Conservation (phyloP, 2,888 invertebrate species). For the Resseliella maxima region DNA sequence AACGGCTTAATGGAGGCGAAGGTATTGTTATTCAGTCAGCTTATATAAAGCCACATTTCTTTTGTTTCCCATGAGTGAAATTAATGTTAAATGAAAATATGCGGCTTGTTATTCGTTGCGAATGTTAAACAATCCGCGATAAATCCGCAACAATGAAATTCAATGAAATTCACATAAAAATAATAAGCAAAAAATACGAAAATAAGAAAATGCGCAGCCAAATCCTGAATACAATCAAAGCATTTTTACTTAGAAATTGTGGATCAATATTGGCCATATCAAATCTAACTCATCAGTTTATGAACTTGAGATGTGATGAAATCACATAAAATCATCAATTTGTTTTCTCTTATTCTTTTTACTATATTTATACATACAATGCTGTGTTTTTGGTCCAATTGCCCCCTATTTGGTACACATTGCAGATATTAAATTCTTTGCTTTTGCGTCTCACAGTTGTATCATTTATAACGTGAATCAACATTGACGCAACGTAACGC, state of each 20-base stretch:
- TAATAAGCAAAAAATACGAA: not conserved
- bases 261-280: not conserved
- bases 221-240: slow-evolving; percentile 17
- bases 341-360: not conserved
- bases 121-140: not conserved
- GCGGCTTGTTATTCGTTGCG: not conserved
- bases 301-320: not conserved
- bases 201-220: not conserved
- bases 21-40: too few relatives aligned
- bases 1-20: too few relatives aligned
- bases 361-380: not conserved
- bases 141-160: not conserved
- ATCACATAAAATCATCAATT: slow-evolving; percentile 25
- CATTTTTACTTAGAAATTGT: not conserved
- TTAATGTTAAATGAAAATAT: not conserved
- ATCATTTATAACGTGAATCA: not conserved
- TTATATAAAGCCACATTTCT: not conserved
- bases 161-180: not conserved
- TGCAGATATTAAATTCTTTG: slow-evolving; percentile 10
- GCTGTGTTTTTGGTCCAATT: not conserved
- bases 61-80: not conserved
- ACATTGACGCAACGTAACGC: not conserved
- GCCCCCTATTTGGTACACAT: slow-evolving; percentile 45
- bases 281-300: not conserved
- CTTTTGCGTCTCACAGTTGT: slow-evolving; percentile 1